Base-by-base conservation (phyloP, 2,888 invertebrate genomes). In the Alloplasta piceator region DNA sequence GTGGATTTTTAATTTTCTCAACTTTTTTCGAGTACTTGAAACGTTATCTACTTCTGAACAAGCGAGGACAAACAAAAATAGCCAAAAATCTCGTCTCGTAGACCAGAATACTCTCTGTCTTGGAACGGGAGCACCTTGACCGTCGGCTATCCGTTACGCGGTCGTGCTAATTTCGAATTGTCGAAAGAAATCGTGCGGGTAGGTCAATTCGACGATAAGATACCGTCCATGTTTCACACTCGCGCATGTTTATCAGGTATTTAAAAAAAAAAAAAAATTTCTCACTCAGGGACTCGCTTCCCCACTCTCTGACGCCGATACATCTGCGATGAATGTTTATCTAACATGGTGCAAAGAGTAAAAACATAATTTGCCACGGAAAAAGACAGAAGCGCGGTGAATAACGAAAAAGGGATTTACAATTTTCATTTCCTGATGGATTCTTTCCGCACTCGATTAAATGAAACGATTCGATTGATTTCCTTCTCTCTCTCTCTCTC, bases 191-290 rank as follows among this genome's bases (percentile, higher is more conserved):
- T 52, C 50, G 61, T 52, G 14, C 10, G 66, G 58, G 9, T 68
- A 68, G 72, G 72, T 80, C 67, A 80, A 68, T 64, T 63, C 10
- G n/a, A 26, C 39, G 80, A 80, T 80, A 80, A 70, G 77, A 80
- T 80, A 80, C 66, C 77, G 43, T 10, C 39, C 39, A 39, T 9
- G 16, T 5, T 16, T 66, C 71, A 1, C 46, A 7, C 61, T 36
- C 38, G 14, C n/a, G 48, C 50, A 39, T 50, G 9, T 48, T 6
- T 56, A 43, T 55, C 43, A 39, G 5, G 7, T 36, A 5, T 10
- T 6, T n/a, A 4, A 6, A n/a, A n/a, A n/a, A n/a, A n/a, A n/a
- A n/a, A n/a, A n/a, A 43, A 48, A 48, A 43, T 4, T 26, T 26
- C 26, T 26, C 26, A 26, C 26, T 26, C 26, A 26, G 26, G 26